These are phyloP conservation scores for Saccostrea echinata DNA, from an alignment of 1,140 invertebrate genomes.

Conservation along the genomic window DNA sequence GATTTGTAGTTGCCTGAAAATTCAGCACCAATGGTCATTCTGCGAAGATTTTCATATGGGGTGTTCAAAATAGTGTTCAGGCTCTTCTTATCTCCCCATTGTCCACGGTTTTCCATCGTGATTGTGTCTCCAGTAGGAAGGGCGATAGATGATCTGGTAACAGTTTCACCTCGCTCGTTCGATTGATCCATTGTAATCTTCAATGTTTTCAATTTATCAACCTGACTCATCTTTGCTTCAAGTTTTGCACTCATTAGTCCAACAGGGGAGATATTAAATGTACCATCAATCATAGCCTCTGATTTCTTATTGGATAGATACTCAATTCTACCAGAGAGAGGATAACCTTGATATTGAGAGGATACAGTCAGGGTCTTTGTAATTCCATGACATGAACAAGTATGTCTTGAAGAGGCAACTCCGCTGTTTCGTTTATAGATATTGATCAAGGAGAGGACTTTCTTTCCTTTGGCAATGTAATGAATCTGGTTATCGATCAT, in stretches of 20 bases:
- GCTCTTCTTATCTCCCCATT: slow-evolving; percentile 48
- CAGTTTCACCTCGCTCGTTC: slow-evolving; percentile 8
- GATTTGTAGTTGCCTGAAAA: slow-evolving; percentile 43
- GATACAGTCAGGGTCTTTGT: slow-evolving; percentile 4
- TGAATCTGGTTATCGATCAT: slow-evolving; percentile 11
- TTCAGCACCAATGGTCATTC: slow-evolving; percentile 49
- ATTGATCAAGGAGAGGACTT: background rate
- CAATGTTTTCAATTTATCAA: background rate
- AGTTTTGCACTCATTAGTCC: slow-evolving; percentile 39
- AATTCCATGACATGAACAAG: background rate
- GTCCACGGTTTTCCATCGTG: slow-evolving; percentile 46
- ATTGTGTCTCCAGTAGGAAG: background rate
- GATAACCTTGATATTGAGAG: background rate
- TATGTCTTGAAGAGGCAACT: background rate
- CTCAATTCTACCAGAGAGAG: slow-evolving; percentile 26
- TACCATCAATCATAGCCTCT: background rate
- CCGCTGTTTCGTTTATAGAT: slow-evolving; percentile 16
- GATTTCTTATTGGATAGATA: background rate
- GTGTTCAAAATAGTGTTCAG: slow-evolving; percentile 50
- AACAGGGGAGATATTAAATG: background rate
- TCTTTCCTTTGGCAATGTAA: slow-evolving; percentile 5
- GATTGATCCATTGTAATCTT: background rate
- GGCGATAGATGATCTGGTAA: background rate
- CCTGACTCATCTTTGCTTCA: background rate
- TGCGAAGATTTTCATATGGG: slow-evolving; percentile 49